phyloP scores from a whole-genome alignment of 2,797 vertebrate species.

The Sebastes paucispinis region DNA sequence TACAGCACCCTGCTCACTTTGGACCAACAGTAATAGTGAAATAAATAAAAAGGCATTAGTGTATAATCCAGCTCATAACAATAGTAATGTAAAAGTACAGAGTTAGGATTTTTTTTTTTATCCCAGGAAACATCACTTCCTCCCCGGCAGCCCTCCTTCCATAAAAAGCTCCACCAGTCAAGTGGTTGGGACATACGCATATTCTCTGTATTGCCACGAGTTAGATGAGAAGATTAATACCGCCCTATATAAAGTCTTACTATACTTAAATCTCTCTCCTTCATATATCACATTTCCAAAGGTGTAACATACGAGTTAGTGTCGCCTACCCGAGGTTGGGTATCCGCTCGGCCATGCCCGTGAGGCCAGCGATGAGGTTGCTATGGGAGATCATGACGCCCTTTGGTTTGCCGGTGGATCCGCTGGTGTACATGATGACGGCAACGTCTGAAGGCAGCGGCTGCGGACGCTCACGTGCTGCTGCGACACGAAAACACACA shows the following conservation, averaged over 20 bases:
- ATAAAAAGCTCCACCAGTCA: neutral
- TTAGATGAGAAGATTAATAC: neutral
- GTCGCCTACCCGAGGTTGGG: conserved; percentile 85
- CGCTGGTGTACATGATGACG: conserved; percentile 98
- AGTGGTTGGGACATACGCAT: neutral
- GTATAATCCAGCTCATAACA: neutral
- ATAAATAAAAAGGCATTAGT: neutral
- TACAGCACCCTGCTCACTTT: neutral
- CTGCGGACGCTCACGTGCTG: conserved; percentile 38
- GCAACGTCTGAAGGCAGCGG: conserved; percentile 88
- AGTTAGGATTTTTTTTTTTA: neutral
- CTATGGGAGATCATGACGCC: conserved; percentile 96
- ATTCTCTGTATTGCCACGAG: neutral
- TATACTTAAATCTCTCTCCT: neutral
- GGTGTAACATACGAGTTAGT: neutral
- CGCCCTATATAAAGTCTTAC: neutral
- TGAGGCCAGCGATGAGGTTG: conserved; percentile 91
- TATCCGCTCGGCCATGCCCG: conserved; percentile 92
- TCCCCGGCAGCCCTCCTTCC: neutral
- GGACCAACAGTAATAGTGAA: neutral
- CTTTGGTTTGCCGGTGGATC: conserved; percentile 93
- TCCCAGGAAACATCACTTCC: neutral
- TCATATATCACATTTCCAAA: neutral
- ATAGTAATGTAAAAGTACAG: neutral
- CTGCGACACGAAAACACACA: conserved; percentile 37